phyloP scores from a whole-genome alignment of 2,888 invertebrate species.

The Andrena hattorfiana region DNA sequence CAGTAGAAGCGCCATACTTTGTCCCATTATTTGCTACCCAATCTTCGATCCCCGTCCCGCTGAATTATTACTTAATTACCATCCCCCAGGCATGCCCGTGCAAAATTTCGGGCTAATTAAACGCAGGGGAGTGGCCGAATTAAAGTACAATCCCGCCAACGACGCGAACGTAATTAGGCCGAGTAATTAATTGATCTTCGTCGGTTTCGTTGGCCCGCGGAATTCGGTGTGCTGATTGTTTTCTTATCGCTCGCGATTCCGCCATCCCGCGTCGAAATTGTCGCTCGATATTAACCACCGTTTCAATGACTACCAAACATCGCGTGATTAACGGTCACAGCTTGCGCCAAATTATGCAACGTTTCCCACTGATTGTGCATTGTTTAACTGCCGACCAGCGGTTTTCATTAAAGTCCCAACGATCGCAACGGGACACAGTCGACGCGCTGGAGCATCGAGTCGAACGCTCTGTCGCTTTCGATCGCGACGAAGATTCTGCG shows the following conservation, averaged over 20 bases:
- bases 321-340: conserved; percentile 18
- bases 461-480: not conserved
- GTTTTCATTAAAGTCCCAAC: conserved; percentile 13
- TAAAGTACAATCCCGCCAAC: not conserved
- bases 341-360: conserved; percentile 10
- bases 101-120: conserved; percentile 18
- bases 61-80: conserved; percentile 32
- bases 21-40: not conserved
- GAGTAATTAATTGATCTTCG: conserved; percentile 24
- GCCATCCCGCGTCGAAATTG: conserved; percentile 8
- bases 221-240: not conserved
- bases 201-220: not conserved
- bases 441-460: no score
- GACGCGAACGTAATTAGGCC: conserved; percentile 21
- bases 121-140: not conserved
- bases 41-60: not conserved
- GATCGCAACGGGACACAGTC: not conserved
- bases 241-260: not conserved
- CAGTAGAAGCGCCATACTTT: not conserved
- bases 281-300: conserved; percentile 19
- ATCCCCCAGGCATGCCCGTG: no score
- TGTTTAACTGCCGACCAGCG: conserved; percentile 17
- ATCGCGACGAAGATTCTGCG: not conserved
- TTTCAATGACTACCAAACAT: conserved; percentile 27
- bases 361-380: conserved; percentile 33